Evolutionary conservation across 2,888 invertebrate species (phyloP), one percentile per base, ranked within the genome.

Genomic region (Gonocerus acuteangulatus): DNA sequence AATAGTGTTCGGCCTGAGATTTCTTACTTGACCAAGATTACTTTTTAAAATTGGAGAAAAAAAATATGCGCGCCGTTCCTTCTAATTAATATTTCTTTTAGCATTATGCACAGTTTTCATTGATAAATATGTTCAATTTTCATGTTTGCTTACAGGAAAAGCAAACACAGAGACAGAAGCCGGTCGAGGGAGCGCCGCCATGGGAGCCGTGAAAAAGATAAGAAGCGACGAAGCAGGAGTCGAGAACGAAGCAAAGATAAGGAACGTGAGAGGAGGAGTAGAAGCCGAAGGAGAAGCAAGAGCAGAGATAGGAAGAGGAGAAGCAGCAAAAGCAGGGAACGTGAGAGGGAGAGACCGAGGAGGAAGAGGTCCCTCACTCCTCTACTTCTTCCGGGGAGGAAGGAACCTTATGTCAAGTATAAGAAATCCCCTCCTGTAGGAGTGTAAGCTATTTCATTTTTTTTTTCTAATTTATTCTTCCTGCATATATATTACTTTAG

Each of bases 131-230:
- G n/a, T n/a, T n/a, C n/a, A n/a, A n/a, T n/a, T 52, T 49, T 27
- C 2, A 9, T 44, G 13, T 45, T 61, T 27, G 44, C 51, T 72
- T 72, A 62, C 70, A 77, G 76, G 66, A 76, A 76, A 69, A 74
- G 72, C 70, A 75, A 74, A 65, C 75, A 75, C 68, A 73, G 79
- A 54, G 79, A 80, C 60, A 78, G 76, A 76, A 77, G 32, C 68
- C 71, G 42, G n/a, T 71, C 70, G 13, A 68, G 72, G 48, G 74
- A 62, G 21, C 52, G 54, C 22, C 49, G 57, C 42, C 73, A 72
- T 16, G 68, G 71, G 34, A 72, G 72, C 45, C 71, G 72, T 44
- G 75, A 75, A 63, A 57, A 44, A 64, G 65, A 63, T 22, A 66
- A 66, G 45, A 60, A 66, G 42, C 68, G 69, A 27, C 63, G 68